These are phyloP conservation scores for Zoanthus solanderi DNA, from an alignment of 92 coral and sea anemone species.

Conservation along the genomic window DNA sequence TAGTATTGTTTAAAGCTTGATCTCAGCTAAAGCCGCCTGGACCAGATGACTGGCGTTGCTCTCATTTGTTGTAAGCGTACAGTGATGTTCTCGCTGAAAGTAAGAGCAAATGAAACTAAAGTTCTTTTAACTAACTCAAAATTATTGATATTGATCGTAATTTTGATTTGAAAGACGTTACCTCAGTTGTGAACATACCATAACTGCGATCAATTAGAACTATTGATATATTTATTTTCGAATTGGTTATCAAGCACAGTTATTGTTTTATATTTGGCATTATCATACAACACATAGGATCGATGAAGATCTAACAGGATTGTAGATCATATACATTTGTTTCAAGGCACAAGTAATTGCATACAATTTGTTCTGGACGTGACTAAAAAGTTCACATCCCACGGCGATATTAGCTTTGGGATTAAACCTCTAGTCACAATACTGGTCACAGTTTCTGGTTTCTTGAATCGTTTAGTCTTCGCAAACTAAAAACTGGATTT, in stretches of 20 bases:
- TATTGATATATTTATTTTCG: background rate
- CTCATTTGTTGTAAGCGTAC: background rate
- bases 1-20: background rate
- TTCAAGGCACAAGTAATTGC: conserved; percentile 6
- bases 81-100: background rate
- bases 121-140: no score
- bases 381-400: background rate
- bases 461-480: background rate
- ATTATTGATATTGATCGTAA: background rate
- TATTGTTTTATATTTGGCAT: background rate
- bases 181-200: background rate
- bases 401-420: background rate
- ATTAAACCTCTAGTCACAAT: background rate
- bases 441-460: background rate
- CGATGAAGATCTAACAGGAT: background rate
- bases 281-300: background rate
- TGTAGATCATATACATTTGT: background rate
- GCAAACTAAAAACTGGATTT: background rate
- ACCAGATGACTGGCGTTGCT: background rate
- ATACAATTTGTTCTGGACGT: conserved; percentile 37
- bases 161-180: background rate
- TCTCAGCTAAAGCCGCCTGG: background rate
- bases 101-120: background rate
- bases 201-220: conserved; percentile 10
- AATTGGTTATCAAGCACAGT: background rate